phyloP scores from a whole-genome alignment of 2,888 invertebrate genomes.

The Encarsia formosa region DNA sequence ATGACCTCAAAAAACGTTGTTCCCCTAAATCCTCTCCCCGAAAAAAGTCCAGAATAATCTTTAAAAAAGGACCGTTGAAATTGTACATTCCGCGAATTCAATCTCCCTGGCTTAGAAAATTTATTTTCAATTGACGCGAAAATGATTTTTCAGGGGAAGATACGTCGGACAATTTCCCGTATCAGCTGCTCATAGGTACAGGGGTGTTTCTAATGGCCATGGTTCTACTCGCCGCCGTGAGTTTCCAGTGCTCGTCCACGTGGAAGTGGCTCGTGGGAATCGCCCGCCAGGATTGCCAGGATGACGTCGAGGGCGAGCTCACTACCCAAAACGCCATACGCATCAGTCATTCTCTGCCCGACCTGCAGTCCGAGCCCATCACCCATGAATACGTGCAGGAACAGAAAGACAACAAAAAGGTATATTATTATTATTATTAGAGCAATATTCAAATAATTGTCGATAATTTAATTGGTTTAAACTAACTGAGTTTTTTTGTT shows the following conservation, averaged over 20 bases:
- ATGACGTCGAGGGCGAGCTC: conserved; percentile 54
- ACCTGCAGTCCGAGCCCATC: conserved; percentile 66
- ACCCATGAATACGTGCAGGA: conserved; percentile 70
- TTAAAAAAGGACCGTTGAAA: neutral
- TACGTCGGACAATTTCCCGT: conserved; percentile 44
- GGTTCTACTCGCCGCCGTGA: conserved; percentile 66
- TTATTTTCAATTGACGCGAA: neutral
- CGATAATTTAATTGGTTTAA: neutral
- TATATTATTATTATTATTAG: too few species aligned
- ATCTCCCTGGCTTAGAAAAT: neutral
- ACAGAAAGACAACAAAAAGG: conserved; percentile 69
- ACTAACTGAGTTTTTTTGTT: neutral
- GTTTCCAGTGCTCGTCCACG: conserved; percentile 69
- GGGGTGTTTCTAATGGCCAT: conserved; percentile 63
- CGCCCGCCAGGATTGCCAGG: conserved; percentile 41
- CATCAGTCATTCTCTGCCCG: conserved; percentile 73
- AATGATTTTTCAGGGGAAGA: conserved; percentile 11
- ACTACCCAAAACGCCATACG: conserved; percentile 67
- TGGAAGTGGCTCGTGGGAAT: conserved; percentile 66
- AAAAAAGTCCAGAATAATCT: too few species aligned
- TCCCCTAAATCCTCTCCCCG: too few species aligned
- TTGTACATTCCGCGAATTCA: neutral
- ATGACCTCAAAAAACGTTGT: too few species aligned
- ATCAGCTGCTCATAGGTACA: conserved; percentile 59
- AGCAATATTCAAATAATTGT: too few species aligned